Percentiles rank a stretch among this genome's conserved stretches.
Evolutionary conservation across 2,113 vertebrate genomes (phyloP).

Genomic region (Caretta caretta): DNA sequence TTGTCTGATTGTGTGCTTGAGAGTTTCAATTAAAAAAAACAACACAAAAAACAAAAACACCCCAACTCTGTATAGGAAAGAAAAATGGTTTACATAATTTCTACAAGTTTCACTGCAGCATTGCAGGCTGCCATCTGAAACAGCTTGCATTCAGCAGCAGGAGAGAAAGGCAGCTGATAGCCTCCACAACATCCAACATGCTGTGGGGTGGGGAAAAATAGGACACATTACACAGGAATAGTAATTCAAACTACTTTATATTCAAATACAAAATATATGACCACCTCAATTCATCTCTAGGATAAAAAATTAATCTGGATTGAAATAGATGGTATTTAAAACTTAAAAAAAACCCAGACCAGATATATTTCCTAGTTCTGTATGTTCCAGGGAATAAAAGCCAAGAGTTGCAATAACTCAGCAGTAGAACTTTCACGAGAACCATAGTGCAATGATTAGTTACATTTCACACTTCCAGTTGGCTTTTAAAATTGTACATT

Average conservation of each 20-base stretch:
- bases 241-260: constrained; percentile 11
- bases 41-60: neutral
- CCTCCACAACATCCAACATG: neutral
- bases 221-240: constrained; percentile 14
- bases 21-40: constrained; percentile 29
- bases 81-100: constrained; percentile 40
- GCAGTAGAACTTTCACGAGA: constrained; percentile 50
- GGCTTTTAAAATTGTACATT: constrained; percentile 38
- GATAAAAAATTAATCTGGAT: constrained; percentile 30
- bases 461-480: constrained; percentile 32
- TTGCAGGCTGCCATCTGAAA: constrained; percentile 41
- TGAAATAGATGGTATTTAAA: constrained; percentile 10
- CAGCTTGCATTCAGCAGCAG: neutral
- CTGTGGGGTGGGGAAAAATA: constrained; percentile 23
- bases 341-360: neutral
- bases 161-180: neutral
- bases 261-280: constrained; percentile 2
- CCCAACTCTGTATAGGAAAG: neutral
- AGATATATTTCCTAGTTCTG: constrained; percentile 46
- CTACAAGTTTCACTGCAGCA: constrained; percentile 24
- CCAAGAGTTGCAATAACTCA: constrained; percentile 1
- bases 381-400: neutral
- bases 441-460: constrained; percentile 7
- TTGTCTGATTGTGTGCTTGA: constrained; percentile 38
- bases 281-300: neutral